Base-by-base conservation (phyloP, 2,888 invertebrate species). In the Prenolepis imparis region DNA sequence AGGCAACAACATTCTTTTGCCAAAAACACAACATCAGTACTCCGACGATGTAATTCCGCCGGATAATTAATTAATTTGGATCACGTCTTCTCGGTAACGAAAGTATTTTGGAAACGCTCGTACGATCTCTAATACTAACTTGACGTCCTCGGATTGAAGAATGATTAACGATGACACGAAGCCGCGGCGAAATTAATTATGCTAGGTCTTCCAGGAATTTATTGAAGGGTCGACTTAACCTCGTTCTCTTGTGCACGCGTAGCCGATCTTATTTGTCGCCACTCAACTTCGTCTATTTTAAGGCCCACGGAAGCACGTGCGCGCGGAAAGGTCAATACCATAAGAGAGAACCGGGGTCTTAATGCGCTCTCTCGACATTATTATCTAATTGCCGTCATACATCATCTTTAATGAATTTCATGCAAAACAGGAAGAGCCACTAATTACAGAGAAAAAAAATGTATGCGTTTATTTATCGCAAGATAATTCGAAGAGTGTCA, bases 121-220 rank as follows among this genome's bases (percentile, higher is more conserved):
- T 52, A n/a, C 21, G n/a, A 63, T 15, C 11, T 44, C 12, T 41
- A 24, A n/a, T 77, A 36, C n/a, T n/a, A n/a, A n/a, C 24, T 77
- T 28, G 18, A 64, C 57, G 32, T 44, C 15, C 5, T 15, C 21
- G 18, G 41, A 64, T 77, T 41, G 44, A 21, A 66, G 57, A 11
- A 78, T 77, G 78, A 82, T 82, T 82, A 82, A 77, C 41, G 78
- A 55, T 21, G 64, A 82, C 21, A 57, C 9, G 32, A 41, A 55
- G 18, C 39, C 64, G 21, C 41, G n/a, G 44, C 59, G 41, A 64
- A 81, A 73, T 61, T 48, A 74, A 74, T 72, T 52, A 81, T 18
- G 28, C 52, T 18, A 36, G 18, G 21, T 44, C 36, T 70, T 83
- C 52, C 64, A 36, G 41, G 55, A 80, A 70, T 24, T 52, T 80